phyloP scores from a whole-genome alignment of 2,113 vertebrate species.

The Panthera tigris region DNA sequence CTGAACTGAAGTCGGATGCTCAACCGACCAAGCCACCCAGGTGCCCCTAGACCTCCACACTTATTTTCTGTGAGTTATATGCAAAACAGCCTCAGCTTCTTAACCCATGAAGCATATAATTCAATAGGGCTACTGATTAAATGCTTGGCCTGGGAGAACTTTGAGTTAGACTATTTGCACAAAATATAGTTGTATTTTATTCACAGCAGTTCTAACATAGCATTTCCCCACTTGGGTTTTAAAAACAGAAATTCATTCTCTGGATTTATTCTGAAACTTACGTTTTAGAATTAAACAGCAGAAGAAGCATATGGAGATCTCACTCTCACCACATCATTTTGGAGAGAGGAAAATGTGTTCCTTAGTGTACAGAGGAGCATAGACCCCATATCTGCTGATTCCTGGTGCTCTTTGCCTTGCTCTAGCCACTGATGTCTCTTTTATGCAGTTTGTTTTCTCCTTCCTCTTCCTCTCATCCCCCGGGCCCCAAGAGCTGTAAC shows the following conservation, averaged over 20 bases:
- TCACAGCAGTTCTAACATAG: background rate
- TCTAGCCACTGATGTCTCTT: background rate
- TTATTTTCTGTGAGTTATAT: constrained; percentile 10
- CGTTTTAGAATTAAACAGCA: constrained; percentile 29
- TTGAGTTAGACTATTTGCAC: constrained; percentile 6
- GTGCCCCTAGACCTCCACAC: background rate
- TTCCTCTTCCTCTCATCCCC: background rate
- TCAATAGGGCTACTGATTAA: background rate
- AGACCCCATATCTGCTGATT: background rate
- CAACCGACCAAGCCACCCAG: no score
- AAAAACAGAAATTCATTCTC: background rate
- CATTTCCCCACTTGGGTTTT: background rate
- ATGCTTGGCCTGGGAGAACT: constrained; percentile 37
- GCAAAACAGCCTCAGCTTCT: constrained; percentile 15
- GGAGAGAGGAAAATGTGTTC: background rate
- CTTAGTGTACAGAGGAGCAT: background rate
- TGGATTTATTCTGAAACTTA: background rate
- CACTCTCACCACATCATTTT: background rate
- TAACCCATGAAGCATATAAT: constrained; percentile 28
- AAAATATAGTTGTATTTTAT: background rate
- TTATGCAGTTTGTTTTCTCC: background rate
- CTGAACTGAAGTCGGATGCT: no score
- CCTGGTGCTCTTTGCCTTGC: background rate
- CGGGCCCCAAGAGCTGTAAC: background rate
- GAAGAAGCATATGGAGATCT: background rate